These are phyloP conservation scores for Redunca redunca DNA, from an alignment of 2,113 vertebrate species.

Conservation along the genomic window DNA sequence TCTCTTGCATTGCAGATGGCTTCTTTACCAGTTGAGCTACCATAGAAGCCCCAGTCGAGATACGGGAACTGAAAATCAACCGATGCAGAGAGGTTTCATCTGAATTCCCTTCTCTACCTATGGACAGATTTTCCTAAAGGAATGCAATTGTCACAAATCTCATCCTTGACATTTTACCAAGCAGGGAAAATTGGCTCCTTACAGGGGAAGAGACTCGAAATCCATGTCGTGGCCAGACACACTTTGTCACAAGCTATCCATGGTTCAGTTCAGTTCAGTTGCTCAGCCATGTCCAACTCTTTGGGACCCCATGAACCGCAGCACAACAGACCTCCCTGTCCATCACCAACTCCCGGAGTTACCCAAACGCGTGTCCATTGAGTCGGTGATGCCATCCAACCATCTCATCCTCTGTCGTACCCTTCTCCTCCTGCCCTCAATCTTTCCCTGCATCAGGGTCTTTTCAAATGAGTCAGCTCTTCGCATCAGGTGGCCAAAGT, in stretches of 20 bases:
- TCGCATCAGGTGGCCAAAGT: neutral
- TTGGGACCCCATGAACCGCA: fast-evolving
- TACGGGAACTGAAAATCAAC: neutral
- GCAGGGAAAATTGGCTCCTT: neutral
- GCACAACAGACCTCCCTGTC: neutral
- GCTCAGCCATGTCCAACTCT: neutral
- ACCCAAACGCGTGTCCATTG: neutral
- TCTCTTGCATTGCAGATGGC: neutral
- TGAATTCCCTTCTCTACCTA: neutral
- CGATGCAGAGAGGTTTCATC: neutral
- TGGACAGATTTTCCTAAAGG: neutral
- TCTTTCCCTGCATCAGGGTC: neutral
- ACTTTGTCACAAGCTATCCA: neutral
- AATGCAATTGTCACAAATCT: neutral
- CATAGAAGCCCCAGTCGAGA: neutral
- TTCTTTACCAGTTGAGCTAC: neutral
- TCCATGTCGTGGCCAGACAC: neutral
- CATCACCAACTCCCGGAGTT: fast-evolving
- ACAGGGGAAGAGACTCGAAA: neutral
- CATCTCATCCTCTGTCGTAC: neutral
- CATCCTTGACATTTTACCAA: neutral
- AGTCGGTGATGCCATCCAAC: neutral
- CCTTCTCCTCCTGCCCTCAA: neutral
- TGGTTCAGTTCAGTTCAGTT: neutral
- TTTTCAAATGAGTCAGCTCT: neutral